Percentiles rank a stretch among this genome's conserved stretches.
Conservation (phyloP, 2,888 invertebrate species). For the Sesia bembeciformis region DNA sequence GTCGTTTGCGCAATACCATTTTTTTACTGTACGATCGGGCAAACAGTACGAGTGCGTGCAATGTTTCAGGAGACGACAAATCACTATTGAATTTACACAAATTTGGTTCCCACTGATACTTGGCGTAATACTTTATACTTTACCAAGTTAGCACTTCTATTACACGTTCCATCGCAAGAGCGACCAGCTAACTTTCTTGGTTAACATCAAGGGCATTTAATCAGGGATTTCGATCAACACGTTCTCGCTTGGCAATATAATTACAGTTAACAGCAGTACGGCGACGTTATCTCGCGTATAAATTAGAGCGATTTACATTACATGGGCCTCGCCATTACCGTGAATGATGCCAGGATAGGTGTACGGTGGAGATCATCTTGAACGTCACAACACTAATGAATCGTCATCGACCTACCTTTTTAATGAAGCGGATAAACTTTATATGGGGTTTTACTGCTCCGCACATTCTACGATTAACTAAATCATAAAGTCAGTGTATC, state of each 20-base stretch:
- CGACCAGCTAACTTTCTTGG: constrained; percentile 38
- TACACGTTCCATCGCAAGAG: neutral
- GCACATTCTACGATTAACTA: too few species aligned
- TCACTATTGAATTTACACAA: too few species aligned
- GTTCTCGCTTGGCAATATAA: constrained; percentile 72
- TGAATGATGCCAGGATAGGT: constrained; percentile 65
- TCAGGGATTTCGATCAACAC: constrained; percentile 71
- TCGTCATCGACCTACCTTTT: too few species aligned
- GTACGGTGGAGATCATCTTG: constrained; percentile 42
- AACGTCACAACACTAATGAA: neutral
- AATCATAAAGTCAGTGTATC: too few species aligned
- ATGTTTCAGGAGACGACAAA: too few species aligned
- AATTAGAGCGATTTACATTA: constrained; percentile 74
- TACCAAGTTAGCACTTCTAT: neutral
- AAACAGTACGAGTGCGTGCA: too few species aligned
- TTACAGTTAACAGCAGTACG: constrained; percentile 72
- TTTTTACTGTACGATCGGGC: too few species aligned
- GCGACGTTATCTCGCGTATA: constrained; percentile 72
- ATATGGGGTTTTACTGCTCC: too few species aligned
- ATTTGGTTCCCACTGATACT: too few species aligned
- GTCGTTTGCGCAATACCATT: too few species aligned
- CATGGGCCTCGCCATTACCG: constrained; percentile 62
- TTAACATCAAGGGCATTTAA: constrained; percentile 52
- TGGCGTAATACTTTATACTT: neutral
- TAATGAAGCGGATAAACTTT: too few species aligned